These are phyloP conservation scores for Hecatera dysodea DNA, from an alignment of 2,888 invertebrate species.

Conservation along the genomic window DNA sequence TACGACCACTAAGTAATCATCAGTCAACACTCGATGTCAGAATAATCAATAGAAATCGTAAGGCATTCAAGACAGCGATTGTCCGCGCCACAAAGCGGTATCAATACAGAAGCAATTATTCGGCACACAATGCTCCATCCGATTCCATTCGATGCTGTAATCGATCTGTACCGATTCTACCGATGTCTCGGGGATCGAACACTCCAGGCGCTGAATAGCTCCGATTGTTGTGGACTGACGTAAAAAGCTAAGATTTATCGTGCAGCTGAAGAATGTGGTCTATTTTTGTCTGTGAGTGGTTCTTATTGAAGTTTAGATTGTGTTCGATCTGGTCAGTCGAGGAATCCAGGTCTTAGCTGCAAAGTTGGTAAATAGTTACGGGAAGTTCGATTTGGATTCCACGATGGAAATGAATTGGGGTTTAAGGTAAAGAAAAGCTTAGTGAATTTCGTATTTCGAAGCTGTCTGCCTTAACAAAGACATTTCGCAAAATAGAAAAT, in stretches of 20 bases:
- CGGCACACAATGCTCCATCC: slow-evolving; percentile 63
- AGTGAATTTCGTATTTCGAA: slow-evolving; percentile 6
- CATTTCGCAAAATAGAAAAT: not conserved
- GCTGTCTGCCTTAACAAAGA: not conserved
- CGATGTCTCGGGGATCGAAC: slow-evolving; percentile 63
- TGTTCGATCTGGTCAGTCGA: slow-evolving; percentile 59
- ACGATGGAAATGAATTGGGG: slow-evolving; percentile 34
- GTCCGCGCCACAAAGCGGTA: slow-evolving; percentile 59
- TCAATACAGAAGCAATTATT: slow-evolving; percentile 67
- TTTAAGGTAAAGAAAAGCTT: slow-evolving; percentile 6
- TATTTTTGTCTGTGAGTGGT: slow-evolving; percentile 63
- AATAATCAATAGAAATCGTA: slow-evolving; percentile 54
- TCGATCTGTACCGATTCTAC: slow-evolving; percentile 54
- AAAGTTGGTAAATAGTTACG: slow-evolving; percentile 29
- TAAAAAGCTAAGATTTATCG: slow-evolving; percentile 64
- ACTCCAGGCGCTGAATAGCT: slow-evolving; percentile 58
- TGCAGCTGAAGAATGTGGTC: slow-evolving; percentile 51
- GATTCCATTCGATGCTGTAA: slow-evolving; percentile 60
- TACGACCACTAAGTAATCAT: slow-evolving; percentile 14
- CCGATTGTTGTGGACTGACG: slow-evolving; percentile 61
- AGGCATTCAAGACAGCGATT: slow-evolving; percentile 53
- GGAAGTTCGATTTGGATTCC: slow-evolving; percentile 22
- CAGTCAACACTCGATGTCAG: slow-evolving; percentile 33
- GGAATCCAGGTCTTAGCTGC: slow-evolving; percentile 45
- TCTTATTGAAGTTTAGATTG: slow-evolving; percentile 61